A percentile compares a stretch with the other conserved stretches of the same genome.
Evolutionary conservation across 2,888 invertebrate genomes (phyloP).

Genomic region (Tuta absoluta): DNA sequence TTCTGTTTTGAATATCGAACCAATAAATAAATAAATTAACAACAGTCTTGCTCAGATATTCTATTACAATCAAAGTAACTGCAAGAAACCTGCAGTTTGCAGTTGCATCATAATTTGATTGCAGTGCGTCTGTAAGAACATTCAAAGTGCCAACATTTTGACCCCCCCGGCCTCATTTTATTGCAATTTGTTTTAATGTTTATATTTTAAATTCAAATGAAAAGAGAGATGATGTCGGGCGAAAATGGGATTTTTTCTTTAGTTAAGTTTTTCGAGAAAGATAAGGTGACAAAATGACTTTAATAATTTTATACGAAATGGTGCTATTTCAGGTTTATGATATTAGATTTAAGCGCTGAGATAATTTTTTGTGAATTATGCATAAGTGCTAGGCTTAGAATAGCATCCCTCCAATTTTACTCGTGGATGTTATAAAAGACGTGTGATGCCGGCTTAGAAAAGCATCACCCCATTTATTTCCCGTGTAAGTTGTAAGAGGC

Average conservation of each 20-base stretch:
- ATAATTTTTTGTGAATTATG: no score
- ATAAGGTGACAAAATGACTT: not conserved
- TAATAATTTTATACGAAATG: not conserved
- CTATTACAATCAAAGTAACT: no score
- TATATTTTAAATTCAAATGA: slow-evolving; percentile 27
- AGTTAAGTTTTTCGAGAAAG: not conserved
- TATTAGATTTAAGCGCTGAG: not conserved
- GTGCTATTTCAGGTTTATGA: not conserved
- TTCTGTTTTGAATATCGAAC: no score
- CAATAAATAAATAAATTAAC: no score
- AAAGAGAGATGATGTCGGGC: not conserved
- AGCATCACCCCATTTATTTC: no score
- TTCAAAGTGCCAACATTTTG: slow-evolving; percentile 32
- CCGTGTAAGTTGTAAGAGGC: no score
- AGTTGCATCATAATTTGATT: not conserved
- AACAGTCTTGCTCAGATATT: no score
- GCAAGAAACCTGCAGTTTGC: not conserved
- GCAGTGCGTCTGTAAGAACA: slow-evolving; percentile 32
- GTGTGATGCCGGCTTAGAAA: no score
- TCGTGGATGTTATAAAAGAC: no score
- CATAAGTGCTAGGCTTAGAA: no score
- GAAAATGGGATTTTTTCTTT: slow-evolving; percentile 9
- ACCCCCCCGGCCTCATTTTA: slow-evolving; percentile 28
- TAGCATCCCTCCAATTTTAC: no score
- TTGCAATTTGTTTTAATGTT: slow-evolving; percentile 32